Evolutionary conservation across 2,888 invertebrate species (phyloP), one percentile per base, ranked within the genome.

Genomic region (Cataglyphis cursor): DNA sequence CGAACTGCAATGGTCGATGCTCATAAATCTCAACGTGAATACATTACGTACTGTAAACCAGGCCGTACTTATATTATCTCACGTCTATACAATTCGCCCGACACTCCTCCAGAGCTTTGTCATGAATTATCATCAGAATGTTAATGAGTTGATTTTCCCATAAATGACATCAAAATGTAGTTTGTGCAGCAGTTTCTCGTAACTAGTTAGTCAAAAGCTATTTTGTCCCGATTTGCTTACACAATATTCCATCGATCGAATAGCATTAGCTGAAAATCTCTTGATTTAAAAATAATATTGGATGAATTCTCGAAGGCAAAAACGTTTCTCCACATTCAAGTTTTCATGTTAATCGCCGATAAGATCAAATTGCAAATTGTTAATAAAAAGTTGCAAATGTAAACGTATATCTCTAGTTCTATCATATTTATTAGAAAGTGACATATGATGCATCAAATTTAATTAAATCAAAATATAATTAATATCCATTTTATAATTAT

Each of bases 1-100:
- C 0, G 28, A 12, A n/a, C 28, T 54, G 10, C 28, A n/a, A 28
- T 41, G 38, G 15, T 54, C 12, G 28, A 8, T 9, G 54, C 54
- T 76, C 68, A 15, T 76, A 76, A 68, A 76, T 76, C 21, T 76
- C 54, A 9, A 24, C 15, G n/a, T 62, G 66, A 66, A 76, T 66
- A 68, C n/a, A 24, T 38, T 54, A 31, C 31, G 6, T 31, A 54
- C 38, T 68, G 54, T 54, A 57, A 54, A 76, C n/a, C 24, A 31
- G 38, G 12, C n/a, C 35, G 38, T 28, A 57, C 41, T 38, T 76
- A 66, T 28, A 54, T 28, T 51, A 38, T 66, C 24, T 65, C 66
- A n/a, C 48, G 31, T 10, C 21, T 64, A 48, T 15, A 54, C 54
- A 54, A 66, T 24, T 38, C 24, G 10, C 31, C 31, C 15, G 31